These are phyloP conservation scores for Helicoverpa zea DNA, from an alignment of 1,140 invertebrate species.

Conservation along the genomic window DNA sequence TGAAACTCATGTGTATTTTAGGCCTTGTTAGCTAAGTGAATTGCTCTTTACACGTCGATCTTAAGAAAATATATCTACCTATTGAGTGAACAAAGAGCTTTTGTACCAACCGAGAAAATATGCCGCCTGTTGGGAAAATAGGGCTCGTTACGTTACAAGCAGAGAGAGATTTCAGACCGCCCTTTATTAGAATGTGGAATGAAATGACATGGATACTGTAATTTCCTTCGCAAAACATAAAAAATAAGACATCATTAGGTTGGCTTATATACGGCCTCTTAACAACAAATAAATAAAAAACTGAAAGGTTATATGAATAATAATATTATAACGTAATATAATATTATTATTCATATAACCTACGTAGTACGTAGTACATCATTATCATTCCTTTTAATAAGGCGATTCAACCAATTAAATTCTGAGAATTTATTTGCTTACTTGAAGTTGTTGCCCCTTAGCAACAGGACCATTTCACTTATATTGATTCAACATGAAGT, in stretches of 20 bases:
- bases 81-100: slow-evolving; percentile 21
- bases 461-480: background rate
- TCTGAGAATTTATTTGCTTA: background rate
- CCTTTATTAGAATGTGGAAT: slow-evolving; percentile 25
- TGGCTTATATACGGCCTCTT: background rate
- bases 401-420: background rate
- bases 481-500: background rate
- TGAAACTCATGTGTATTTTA: slow-evolving; percentile 21
- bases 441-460: background rate
- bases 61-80: background rate
- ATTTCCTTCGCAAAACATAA: slow-evolving; percentile 15
- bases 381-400: background rate
- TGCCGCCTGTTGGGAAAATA: background rate
- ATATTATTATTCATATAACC: too few species aligned
- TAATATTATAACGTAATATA: background rate
- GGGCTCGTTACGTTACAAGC: slow-evolving; percentile 11
- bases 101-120: background rate
- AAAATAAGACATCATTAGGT: slow-evolving; percentile 32
- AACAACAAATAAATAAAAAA: background rate
- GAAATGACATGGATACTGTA: slow-evolving; percentile 8
- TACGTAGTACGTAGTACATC: background rate
- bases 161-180: background rate
- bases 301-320: background rate
- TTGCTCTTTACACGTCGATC: slow-evolving; percentile 20
- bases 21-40: slow-evolving; percentile 20